Evolutionary conservation across 2,113 vertebrate species (phyloP).

Genomic region (Lanius ludovicianus): DNA sequence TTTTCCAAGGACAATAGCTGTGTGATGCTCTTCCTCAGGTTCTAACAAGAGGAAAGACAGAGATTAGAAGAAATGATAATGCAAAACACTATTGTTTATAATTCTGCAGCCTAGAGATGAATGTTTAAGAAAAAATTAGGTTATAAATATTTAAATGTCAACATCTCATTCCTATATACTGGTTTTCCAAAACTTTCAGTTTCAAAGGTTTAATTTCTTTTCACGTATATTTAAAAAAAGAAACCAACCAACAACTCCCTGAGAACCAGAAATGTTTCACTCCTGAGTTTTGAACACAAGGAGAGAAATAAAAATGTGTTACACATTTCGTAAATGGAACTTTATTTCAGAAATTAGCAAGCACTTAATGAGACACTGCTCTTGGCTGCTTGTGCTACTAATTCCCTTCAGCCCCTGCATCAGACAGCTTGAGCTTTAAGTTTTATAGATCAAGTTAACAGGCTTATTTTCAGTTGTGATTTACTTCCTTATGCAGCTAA

Average conservation of each 20-base stretch:
- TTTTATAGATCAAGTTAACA: background rate
- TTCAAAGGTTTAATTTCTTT: background rate
- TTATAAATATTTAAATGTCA: background rate
- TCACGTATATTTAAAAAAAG: background rate
- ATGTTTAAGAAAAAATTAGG: background rate
- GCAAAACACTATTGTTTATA: background rate
- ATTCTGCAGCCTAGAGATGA: background rate
- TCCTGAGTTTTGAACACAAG: background rate
- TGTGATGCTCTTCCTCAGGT: background rate
- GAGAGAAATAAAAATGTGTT: background rate
- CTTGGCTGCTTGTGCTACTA: background rate
- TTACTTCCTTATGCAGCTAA: background rate
- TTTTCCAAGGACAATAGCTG: background rate
- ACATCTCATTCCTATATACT: background rate
- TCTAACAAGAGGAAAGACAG: slow-evolving; percentile 13
- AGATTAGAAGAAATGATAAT: background rate
- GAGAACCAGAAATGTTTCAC: background rate
- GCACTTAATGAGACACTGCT: background rate
- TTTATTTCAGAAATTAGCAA: background rate
- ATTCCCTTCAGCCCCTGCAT: background rate
- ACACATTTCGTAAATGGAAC: background rate
- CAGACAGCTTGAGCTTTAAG: background rate
- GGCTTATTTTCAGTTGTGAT: background rate
- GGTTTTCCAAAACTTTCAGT: background rate
- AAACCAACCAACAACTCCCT: background rate